Evolutionary conservation across 1,140 invertebrate species (phyloP).

Genomic region (Triops longicaudatus): DNA sequence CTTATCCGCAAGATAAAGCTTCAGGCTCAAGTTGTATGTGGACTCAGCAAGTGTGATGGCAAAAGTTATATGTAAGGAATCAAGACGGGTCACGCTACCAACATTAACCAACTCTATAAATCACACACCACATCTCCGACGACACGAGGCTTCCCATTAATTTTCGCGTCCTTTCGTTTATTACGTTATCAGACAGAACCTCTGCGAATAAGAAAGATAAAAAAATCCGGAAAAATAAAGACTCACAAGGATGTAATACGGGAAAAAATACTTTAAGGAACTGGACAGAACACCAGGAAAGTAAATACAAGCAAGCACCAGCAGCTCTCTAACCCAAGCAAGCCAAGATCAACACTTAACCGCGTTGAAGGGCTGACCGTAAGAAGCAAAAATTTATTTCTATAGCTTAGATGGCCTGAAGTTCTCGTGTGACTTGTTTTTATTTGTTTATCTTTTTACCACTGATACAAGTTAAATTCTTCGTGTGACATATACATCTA

Average conservation of each 20-base stretch:
- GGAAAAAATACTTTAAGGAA: background rate
- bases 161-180: constrained; percentile 9
- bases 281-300: background rate
- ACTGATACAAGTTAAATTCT: background rate
- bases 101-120: constrained; percentile 4
- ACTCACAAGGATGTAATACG: background rate
- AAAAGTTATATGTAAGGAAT: background rate
- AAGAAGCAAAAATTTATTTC: background rate
- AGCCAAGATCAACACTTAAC: constrained; percentile 1
- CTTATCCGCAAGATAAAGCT: background rate
- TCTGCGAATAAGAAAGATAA: background rate
- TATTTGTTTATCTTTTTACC: too few relatives aligned
- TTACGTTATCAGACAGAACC: background rate
- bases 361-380: background rate
- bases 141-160: constrained; percentile 6
- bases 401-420: too few relatives aligned
- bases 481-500: background rate
- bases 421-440: too few relatives aligned
- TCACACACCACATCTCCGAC: background rate
- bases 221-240: background rate
- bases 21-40: background rate
- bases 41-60: background rate
- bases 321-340: background rate
- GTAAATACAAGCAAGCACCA: background rate
- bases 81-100: constrained; percentile 13